Evolutionary conservation across 2,888 invertebrate species (phyloP).

Genomic region (Rhopalosiphum nymphaeae): DNA sequence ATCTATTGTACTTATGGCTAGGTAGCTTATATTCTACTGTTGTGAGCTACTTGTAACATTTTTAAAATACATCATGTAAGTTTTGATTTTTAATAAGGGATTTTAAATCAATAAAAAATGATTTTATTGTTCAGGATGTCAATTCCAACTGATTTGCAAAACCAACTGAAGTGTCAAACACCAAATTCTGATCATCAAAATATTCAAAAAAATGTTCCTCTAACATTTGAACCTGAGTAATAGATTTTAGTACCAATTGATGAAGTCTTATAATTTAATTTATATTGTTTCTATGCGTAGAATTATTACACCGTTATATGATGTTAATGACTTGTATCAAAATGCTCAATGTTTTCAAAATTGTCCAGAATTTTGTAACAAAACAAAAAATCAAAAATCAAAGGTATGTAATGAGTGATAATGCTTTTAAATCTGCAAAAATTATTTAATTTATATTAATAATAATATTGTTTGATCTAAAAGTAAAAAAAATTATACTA

Average conservation of each 20-base stretch:
- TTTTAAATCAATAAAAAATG: neutral
- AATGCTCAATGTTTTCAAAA: slow-evolving; percentile 45
- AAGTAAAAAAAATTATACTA: neutral
- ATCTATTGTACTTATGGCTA: neutral
- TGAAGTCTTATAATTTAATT: neutral
- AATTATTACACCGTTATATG: slow-evolving; percentile 2
- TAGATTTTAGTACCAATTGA: neutral
- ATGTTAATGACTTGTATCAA: slow-evolving; percentile 25
- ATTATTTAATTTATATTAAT: neutral
- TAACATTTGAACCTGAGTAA: neutral
- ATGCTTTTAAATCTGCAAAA: neutral
- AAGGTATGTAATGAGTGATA: neutral
- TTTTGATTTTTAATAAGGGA: neutral
- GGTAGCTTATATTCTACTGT: neutral
- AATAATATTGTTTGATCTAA: neutral
- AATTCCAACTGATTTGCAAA: neutral
- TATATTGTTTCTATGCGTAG: slow-evolving; percentile 5
- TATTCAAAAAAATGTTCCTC: neutral
- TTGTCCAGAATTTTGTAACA: neutral
- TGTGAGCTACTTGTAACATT: neutral
- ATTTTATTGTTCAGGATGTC: neutral
- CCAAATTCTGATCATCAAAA: neutral
- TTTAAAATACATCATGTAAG: neutral
- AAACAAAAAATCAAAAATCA: neutral
- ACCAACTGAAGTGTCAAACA: neutral